phyloP scores from a whole-genome alignment of 2,888 invertebrate genomes.

The Danaus chrysippus region DNA sequence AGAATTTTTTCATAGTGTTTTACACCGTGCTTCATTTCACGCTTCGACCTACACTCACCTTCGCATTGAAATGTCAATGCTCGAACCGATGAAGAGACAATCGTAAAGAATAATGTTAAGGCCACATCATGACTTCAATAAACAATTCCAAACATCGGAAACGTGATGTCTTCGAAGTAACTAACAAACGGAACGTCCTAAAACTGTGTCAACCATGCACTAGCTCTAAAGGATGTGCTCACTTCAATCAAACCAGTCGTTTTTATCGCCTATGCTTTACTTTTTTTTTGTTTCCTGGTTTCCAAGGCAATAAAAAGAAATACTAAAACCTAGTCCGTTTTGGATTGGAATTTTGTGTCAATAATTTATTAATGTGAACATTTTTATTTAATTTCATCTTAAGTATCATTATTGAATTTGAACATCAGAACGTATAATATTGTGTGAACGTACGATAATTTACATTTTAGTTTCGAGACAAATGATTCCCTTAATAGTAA shows the following conservation, averaged over 20 bases:
- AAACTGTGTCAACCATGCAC: slow-evolving; percentile 71
- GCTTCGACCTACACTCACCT: slow-evolving; percentile 72
- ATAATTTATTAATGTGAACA: no score
- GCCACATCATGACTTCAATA: slow-evolving; percentile 78
- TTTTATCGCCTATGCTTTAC: neutral
- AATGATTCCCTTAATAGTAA: neutral
- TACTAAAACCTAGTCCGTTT: no score
- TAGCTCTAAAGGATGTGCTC: slow-evolving; percentile 43
- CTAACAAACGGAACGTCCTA: slow-evolving; percentile 53
- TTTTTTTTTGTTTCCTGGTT: no score
- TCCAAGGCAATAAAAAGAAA: no score
- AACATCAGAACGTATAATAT: no score
- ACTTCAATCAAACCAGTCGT: slow-evolving; percentile 22
- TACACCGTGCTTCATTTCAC: slow-evolving; percentile 67
- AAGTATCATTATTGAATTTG: no score
- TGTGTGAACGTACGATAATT: no score
- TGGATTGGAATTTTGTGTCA: no score
- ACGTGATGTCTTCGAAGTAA: slow-evolving; percentile 70
- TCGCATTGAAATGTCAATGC: slow-evolving; percentile 77
- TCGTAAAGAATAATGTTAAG: slow-evolving; percentile 78
- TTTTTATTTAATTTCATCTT: no score
- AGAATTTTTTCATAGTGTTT: slow-evolving; percentile 46
- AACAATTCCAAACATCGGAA: slow-evolving; percentile 73
- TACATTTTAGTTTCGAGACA: no score
- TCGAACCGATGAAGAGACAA: slow-evolving; percentile 74